Evolutionary conservation across 2,113 vertebrate genomes (phyloP), one percentile per base, ranked within the genome.

Genomic region (Oxyura jamaicensis): DNA sequence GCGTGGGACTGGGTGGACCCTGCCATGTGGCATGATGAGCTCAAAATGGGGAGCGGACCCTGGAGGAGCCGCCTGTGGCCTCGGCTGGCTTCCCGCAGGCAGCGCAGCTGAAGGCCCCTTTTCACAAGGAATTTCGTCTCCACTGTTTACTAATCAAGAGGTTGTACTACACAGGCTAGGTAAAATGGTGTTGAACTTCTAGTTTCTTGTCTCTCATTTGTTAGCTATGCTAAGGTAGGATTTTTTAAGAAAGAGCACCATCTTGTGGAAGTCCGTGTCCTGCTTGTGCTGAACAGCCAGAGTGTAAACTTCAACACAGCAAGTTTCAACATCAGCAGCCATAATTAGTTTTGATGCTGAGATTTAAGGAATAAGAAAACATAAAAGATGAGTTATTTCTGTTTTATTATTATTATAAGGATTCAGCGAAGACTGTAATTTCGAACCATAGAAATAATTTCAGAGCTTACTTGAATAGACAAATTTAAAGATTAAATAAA

Each of bases 221-320:
- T 11, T 23, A 66, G 59, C 56, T 42, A 12, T 52, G 0, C 11
- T 13, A 1, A 52, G 66, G 25, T 21, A 25, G 21, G 56, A 88
- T 96, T 97, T 96, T 92, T 97, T 71, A 96, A 68, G 91, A 59
- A 91, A 83, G 88, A 96, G 95, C 97, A 74, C 98, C 98, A 97
- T 84, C 97, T 97, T 84, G 98, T 98, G 98, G 98, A 62, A 11
- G 1, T 26, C 55, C 1, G 0, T 55, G 63, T 41, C 41, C 31
- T 28, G 65, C 12, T 66, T 25, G 35, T 35, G 44, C 78, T 18
- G 62, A 62, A 1, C 41, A 35, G 21, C n/a, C 69, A n/a, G 66
- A 60, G 42, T 7, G 28, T 8, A 21, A 22, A 50, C 26, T 52
- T 29, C 8, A 16, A 10, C 26, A 2, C 13, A 46, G 67, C 2